A percentile compares a stretch with the other conserved stretches of the same genome.
phyloP scores from a whole-genome alignment of 2,797 vertebrate genomes.

The Gallinago nigripennis region DNA sequence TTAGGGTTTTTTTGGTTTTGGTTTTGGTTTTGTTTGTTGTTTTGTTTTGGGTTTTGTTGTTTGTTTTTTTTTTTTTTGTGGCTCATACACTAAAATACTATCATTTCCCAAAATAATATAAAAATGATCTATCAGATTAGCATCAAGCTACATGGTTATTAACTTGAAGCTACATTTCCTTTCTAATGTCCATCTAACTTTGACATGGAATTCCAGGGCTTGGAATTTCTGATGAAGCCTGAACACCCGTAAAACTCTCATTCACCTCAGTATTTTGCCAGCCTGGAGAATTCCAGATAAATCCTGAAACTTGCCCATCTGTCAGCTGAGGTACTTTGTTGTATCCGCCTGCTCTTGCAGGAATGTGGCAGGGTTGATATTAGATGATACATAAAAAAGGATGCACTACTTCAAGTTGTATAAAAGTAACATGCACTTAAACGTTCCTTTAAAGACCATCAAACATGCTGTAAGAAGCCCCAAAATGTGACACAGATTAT shows the following conservation, averaged over 20 bases:
- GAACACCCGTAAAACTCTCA: neutral
- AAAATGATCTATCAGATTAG: neutral
- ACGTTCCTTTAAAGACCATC: neutral
- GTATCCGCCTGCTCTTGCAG: neutral
- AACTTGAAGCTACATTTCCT: neutral
- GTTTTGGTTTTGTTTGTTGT: neutral
- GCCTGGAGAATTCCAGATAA: neutral
- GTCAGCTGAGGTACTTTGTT: neutral
- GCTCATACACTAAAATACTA: neutral
- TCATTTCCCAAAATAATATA: neutral
- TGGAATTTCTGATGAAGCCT: neutral
- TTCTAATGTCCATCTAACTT: neutral
- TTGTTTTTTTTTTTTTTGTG: neutral
- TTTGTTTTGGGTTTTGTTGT: no score
- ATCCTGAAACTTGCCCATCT: neutral
- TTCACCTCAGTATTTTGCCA: neutral
- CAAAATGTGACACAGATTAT: neutral
- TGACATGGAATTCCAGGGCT: neutral
- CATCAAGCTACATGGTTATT: neutral
- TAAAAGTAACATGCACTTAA: neutral
- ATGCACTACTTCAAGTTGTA: neutral
- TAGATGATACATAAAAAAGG: neutral
- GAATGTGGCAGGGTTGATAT: neutral
- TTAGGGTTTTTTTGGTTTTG: fast-evolving
- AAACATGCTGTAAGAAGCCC: neutral